phyloP scores from a whole-genome alignment of 2,888 invertebrate genomes.

The Cheiracanthium punctorium region DNA sequence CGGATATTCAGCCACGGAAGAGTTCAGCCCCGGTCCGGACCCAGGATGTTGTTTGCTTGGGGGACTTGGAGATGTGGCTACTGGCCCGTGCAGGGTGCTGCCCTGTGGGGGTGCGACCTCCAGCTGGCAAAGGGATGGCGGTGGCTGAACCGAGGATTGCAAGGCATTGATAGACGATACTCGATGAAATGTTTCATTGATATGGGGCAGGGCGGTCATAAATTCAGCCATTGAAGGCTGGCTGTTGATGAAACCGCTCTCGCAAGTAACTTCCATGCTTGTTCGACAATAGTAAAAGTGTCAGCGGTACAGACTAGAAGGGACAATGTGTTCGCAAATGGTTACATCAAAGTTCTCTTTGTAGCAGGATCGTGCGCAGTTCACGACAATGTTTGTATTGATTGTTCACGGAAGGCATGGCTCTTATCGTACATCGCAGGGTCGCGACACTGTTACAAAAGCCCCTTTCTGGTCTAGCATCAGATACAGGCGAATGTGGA shows the following conservation, averaged over 20 bases:
- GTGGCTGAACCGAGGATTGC: constrained; percentile 60
- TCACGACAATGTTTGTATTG: neutral
- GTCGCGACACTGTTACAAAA: neutral
- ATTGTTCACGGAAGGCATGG: neutral
- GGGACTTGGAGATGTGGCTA: constrained; percentile 48
- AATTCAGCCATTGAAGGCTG: constrained; percentile 97
- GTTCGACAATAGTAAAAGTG: neutral
- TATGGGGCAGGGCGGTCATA: constrained; percentile 79
- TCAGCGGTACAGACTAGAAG: neutral
- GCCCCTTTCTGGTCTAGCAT: too few relatives aligned
- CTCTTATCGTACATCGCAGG: neutral
- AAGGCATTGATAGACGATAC: constrained; percentile 74
- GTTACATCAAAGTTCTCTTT: constrained; percentile 14
- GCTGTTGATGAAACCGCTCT: constrained; percentile 94
- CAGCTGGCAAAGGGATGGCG: constrained; percentile 63
- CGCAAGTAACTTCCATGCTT: constrained; percentile 75
- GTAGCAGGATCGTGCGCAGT: neutral
- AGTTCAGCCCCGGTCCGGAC: constrained; percentile 23
- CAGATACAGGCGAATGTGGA: too few relatives aligned
- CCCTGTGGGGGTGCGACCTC: constrained; percentile 43
- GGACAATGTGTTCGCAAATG: neutral
- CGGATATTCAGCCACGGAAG: constrained; percentile 84
- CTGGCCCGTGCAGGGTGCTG: constrained; percentile 44
- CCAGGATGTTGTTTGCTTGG: constrained; percentile 62
- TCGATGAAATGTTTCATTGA: constrained; percentile 74